phyloP scores from a whole-genome alignment of 2,888 invertebrate species.

The Colletes collaris region DNA sequence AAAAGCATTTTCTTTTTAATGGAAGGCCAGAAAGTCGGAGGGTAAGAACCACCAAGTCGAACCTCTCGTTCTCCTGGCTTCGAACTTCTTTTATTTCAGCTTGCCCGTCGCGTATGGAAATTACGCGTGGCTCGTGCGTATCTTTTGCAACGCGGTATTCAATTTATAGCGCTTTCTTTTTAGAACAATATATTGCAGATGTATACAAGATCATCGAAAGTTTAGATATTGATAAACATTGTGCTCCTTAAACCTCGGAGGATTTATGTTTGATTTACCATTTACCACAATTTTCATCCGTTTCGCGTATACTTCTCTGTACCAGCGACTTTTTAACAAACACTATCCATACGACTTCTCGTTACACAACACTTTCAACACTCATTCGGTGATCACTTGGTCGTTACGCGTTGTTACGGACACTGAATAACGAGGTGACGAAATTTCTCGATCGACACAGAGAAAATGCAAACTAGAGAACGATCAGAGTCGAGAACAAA shows the following conservation, averaged over 20 bases:
- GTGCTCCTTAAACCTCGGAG: no score
- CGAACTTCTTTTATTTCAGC: conserved; percentile 27
- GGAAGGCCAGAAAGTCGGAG: conserved; percentile 58
- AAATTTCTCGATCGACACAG: not conserved
- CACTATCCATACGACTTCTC: not conserved
- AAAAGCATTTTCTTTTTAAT: conserved; percentile 71
- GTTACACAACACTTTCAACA: conserved; percentile 34
- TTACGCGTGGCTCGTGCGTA: not conserved
- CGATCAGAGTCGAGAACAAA: conserved; percentile 38
- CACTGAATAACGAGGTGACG: not conserved
- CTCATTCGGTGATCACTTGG: not conserved
- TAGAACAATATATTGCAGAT: not conserved
- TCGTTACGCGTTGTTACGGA: not conserved
- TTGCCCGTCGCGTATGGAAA: conserved; percentile 10
- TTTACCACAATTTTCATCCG: not conserved
- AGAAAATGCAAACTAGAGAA: not conserved
- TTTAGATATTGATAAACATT: no score
- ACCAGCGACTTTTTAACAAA: not conserved
- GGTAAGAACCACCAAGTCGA: conserved; percentile 40
- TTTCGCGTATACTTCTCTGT: not conserved
- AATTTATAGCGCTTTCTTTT: not conserved
- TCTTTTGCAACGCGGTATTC: not conserved
- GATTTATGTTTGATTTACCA: no score
- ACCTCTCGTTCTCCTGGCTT: conserved; percentile 40
- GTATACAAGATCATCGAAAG: not conserved